A percentile compares a stretch with the other conserved stretches of the same genome.
Conservation (phyloP, 2,113 vertebrate species). For the Oncorhynchus clarkii region DNA sequence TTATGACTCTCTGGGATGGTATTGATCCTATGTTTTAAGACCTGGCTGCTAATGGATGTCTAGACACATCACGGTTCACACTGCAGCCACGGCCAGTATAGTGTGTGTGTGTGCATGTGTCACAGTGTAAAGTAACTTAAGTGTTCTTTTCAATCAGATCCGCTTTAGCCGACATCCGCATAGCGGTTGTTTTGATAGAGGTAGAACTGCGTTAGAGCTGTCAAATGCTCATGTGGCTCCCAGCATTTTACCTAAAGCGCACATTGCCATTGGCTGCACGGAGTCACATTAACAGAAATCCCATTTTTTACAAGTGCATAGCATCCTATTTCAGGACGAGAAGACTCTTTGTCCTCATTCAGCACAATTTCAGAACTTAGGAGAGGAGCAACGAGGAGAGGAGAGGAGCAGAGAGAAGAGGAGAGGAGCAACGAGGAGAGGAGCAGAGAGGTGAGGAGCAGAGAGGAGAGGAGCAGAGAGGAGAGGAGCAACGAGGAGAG, state of each 20-base stretch:
- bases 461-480: neutral
- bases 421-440: neutral
- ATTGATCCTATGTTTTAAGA: slow-evolving; percentile 70
- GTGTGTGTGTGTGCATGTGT: slow-evolving; percentile 11
- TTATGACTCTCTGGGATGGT: slow-evolving; percentile 64
- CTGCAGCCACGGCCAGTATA: slow-evolving; percentile 38
- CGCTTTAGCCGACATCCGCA: no score
- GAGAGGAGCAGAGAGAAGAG: no score
- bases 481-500: no score
- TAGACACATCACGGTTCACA: slow-evolving; percentile 61
- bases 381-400: neutral
- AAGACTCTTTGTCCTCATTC: neutral
- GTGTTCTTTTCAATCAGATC: no score
- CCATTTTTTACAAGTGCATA: neutral
- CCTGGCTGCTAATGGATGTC: slow-evolving; percentile 62
- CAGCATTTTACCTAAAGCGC: no score
- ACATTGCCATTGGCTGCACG: no score
- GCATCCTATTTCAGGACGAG: slow-evolving; percentile 11
- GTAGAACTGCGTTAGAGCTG: no score
- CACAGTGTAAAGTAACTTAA: no score
- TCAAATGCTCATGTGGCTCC: no score
- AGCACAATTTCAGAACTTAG: neutral
- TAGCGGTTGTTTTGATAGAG: no score
- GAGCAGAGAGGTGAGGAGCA: neutral
- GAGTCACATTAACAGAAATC: no score